Percentiles rank a stretch among this genome's conserved stretches.
Conservation (phyloP, 2,113 vertebrate species). For the Scomber scombrus region DNA sequence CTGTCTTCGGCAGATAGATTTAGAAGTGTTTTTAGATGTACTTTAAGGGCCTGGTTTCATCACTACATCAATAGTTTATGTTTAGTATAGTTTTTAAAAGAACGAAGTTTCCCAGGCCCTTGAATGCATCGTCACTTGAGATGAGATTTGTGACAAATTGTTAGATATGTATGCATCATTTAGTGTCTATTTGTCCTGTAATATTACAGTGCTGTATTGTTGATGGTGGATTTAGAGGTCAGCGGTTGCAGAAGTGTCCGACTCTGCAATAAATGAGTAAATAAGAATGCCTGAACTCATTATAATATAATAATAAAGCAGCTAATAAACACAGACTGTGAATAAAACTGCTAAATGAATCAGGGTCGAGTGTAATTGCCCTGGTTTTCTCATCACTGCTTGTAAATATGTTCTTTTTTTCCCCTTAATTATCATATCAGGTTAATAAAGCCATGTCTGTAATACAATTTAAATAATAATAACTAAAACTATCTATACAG, state of each 20-base stretch:
- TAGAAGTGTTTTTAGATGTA: too few species aligned
- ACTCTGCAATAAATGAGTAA: too few species aligned
- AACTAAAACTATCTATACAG: not conserved
- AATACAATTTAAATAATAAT: not conserved
- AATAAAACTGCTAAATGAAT: not conserved
- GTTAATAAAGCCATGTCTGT: not conserved
- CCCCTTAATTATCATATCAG: too few species aligned
- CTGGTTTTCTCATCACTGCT: too few species aligned
- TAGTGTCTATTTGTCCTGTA: constrained; percentile 13
- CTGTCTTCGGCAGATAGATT: not conserved
- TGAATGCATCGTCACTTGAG: constrained; percentile 19
- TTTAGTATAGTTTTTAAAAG: not conserved
- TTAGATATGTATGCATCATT: not conserved
- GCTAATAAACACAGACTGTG: not conserved
- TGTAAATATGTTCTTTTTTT: too few species aligned
- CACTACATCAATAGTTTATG: accelerated
- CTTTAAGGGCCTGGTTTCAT: not conserved
- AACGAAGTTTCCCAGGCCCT: accelerated
- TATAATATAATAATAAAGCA: not conserved
- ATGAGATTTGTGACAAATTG: not conserved
- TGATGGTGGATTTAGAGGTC: constrained; percentile 13
- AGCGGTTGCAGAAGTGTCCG: not conserved
- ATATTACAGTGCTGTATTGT: not conserved
- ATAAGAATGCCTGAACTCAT: too few species aligned
- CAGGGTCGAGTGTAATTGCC: not conserved